Evolutionary conservation across 2,888 invertebrate genomes (phyloP).

Genomic region (Heliconius aoede): DNA sequence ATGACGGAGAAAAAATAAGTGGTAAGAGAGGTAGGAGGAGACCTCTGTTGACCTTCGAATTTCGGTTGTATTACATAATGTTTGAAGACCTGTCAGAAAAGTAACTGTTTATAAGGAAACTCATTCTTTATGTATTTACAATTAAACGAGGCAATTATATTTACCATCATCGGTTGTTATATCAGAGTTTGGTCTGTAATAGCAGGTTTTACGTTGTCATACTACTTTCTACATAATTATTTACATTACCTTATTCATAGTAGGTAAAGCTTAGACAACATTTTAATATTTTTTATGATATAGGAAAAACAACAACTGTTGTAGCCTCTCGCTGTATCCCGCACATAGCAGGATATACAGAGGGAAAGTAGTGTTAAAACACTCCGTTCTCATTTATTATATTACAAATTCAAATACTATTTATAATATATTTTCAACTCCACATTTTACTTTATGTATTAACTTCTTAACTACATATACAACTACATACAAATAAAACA

Average conservation of each 20-base stretch:
- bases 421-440: too few relatives aligned
- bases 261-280: background rate
- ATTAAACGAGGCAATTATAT: background rate
- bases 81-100: background rate
- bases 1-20: too few relatives aligned
- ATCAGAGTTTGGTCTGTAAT: slow-evolving; percentile 22
- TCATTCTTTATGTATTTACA: background rate
- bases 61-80: background rate
- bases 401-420: too few relatives aligned
- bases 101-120: background rate
- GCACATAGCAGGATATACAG: too few relatives aligned
- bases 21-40: too few relatives aligned
- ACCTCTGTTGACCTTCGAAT: too few relatives aligned
- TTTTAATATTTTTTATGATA: background rate
- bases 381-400: too few relatives aligned
- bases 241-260: slow-evolving; percentile 57
- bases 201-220: slow-evolving; percentile 62
- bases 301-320: too few relatives aligned
- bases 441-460: background rate
- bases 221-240: slow-evolving; percentile 80
- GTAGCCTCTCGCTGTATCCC: too few relatives aligned
- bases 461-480: background rate
- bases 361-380: too few relatives aligned
- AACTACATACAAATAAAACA: background rate
- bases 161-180: slow-evolving; percentile 16